Evolutionary conservation across 2,113 vertebrate species (phyloP), one percentile per base, ranked within the genome.

Genomic region (Hippocampus comes): DNA sequence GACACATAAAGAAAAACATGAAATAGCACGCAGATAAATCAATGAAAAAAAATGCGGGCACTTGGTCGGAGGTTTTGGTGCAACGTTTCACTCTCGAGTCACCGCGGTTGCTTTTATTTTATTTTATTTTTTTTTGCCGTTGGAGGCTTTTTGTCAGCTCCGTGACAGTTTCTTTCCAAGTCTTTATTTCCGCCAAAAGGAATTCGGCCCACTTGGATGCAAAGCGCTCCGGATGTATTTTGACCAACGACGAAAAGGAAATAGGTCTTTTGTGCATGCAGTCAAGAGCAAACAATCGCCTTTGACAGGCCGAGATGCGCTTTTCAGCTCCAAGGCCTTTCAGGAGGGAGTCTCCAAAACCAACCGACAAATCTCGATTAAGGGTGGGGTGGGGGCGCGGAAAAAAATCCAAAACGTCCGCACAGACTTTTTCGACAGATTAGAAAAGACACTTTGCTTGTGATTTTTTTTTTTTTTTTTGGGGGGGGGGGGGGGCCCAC

Each of bases 351-450:
- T 56, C 4, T 10, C 10, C 10, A 46, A 56, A 56, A 56, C n/a
- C 21, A 23, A 38, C 5, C 34, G 34, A 38, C 34, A 25, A 23
- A 56, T 56, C 55, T 56, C 55, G 9, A 23, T 4, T 63, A 8
- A 4, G 8, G 59, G 34, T 38, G 34, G 5, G 34, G 5, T 38
- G 34, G 34, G 34, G 34, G 34, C 34, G 34, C 34, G 34, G 5
- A 38, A 38, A 38, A 34, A 38, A 38, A 38, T 38, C 5, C 11
- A 60, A 20, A 61, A 9, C n/a, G 81, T 79, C 81, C 77, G 53
- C 59, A 74, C 82, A 77, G 75, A 34, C 51, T 68, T 75, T 68
- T 43, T 63, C 71, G 66, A 84, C 75, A 80, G 60, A 85, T 85
- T 82, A 86, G 73, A 86, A 61, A 85, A 78, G 78, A 74, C 63